Base-by-base conservation (phyloP, 2,797 vertebrate genomes). In the Catharus ustulatus region DNA sequence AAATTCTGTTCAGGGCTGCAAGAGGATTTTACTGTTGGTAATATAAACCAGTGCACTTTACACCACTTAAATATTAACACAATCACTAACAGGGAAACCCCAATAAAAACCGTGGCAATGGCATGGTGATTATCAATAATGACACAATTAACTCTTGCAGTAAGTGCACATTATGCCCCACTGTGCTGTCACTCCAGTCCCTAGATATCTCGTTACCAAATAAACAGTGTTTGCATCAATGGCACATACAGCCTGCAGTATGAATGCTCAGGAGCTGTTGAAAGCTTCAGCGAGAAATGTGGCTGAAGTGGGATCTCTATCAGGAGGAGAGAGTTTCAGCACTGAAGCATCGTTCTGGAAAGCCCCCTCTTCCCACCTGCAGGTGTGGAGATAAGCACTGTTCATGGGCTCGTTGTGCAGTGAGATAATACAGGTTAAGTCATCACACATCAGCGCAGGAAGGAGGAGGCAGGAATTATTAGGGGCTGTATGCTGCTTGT, bases 91-190 rank as follows among this genome's bases (percentile, higher is more conserved):
- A 77, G 91, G 84, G 64, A 89, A 90, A 74, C 46, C 48, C 64
- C 89, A 91, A 9, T 58, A 74, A 87, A 89, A 90, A 45, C 42
- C 8, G 5, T 42, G 57, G 48, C 81, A 92, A 30, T 62, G 75
- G 34, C 75, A 69, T 5, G 46, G 36, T 75, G 54, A 78, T 94
- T 95, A 93, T 74, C 72, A 76, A 42, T 72, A 89, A 91, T 13
- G 63, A 27, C 17, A 45, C 64, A 91, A 94, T 93, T 94, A 96
- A 89, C 68, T 94, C 93, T 80, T 94, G 71, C 42, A 43, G n/a
- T 77, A 87, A 71, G 72, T 87, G 62, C 48, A 36, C 10, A 30
- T 92, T 83, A 85, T 66, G 69, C 18, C 64, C 81, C 27, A 38
- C 68, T 57, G 67, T 19, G 57, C 55, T 49, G 69, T 48, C 88